Evolutionary conservation across 23 tunicate species (phyloP), one percentile per base, ranked within the genome.

Genomic region (Clavelina lepadiformis): DNA sequence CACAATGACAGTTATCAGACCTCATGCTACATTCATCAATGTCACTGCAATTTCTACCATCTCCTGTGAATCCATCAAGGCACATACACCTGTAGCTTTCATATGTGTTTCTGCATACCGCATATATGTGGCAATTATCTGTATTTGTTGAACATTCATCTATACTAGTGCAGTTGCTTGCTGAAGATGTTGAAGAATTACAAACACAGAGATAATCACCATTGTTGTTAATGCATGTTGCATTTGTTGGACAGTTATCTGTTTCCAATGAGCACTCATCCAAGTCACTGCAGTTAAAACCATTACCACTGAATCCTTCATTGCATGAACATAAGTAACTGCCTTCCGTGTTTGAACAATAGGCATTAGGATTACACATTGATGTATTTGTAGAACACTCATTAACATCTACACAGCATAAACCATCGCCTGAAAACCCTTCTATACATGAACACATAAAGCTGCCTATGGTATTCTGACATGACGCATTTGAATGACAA

Each of bases 381-480:
- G n/a, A n/a, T n/a, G n/a, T n/a, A 6, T 52, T 19, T 19, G 24
- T 5, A 20, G 20, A 52, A 69, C 75, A 69, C 34, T 69, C 75
- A 34, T 69, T 33, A 13, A 54, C 54, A 33, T 69, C 75, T 4
- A 8, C 22, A 31, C 75, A 69, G 26, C 3, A 6, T 44, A 21
- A 27, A 53, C 75, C 75, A 54, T 69, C 63, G 25, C 63, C 63
- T 13, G 20, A 7, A 54, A 53, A 69, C 19, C 75, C 75, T 31
- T 53, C 33, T 33, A 30, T 53, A 50, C 75, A 69, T 30, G 61
- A 7, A 38, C 80, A 74, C 1, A 31, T 46, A 29, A 38, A 74
- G 45, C 70, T 61, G 26, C 80, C 80, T 3, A 62, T 46, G 30
- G 58, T 63, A 46, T 74, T 74, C 4, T 56, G 62, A 35, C 80